Percentiles rank a stretch among this genome's conserved stretches.
These are phyloP conservation scores for Oncorhynchus nerka DNA, from an alignment of 2,113 vertebrate genomes.

Conservation along the genomic window DNA sequence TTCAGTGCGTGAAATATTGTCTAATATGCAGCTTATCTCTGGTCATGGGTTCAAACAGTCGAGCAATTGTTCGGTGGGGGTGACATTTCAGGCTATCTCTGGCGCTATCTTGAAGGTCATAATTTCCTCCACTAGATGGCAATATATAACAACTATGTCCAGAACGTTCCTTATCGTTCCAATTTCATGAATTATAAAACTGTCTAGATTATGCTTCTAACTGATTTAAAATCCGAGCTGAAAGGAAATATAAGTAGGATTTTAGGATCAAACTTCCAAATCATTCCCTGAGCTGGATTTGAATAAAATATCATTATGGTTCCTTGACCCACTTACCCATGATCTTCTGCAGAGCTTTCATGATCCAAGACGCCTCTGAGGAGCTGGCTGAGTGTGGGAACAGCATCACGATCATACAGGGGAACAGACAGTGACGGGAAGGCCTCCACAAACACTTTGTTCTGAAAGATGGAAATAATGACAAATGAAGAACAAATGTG, in stretches of 20 bases:
- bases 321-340: constrained; percentile 52
- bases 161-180: background rate
- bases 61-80: background rate
- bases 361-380: constrained; percentile 42
- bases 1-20: background rate
- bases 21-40: constrained; percentile 1
- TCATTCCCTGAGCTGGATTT: background rate
- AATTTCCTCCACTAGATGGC: constrained; percentile 23
- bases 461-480: constrained; percentile 40
- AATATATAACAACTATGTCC: background rate
- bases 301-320: too few relatives aligned
- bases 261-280: background rate
- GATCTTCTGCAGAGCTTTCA: constrained; percentile 24
- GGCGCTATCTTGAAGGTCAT: background rate
- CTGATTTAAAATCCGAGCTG: background rate
- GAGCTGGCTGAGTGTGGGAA: constrained; percentile 67
- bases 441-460: constrained; percentile 60
- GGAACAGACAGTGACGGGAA: constrained; percentile 54
- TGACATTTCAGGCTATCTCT: background rate
- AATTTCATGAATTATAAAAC: background rate
- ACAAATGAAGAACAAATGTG: background rate
- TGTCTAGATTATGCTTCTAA: background rate
- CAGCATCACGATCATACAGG: constrained; percentile 28
- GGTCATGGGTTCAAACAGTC: background rate
- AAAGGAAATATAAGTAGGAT: background rate